These are phyloP conservation scores for Eonycteris spelaea DNA, from an alignment of 2,113 vertebrate species.

Conservation along the genomic window DNA sequence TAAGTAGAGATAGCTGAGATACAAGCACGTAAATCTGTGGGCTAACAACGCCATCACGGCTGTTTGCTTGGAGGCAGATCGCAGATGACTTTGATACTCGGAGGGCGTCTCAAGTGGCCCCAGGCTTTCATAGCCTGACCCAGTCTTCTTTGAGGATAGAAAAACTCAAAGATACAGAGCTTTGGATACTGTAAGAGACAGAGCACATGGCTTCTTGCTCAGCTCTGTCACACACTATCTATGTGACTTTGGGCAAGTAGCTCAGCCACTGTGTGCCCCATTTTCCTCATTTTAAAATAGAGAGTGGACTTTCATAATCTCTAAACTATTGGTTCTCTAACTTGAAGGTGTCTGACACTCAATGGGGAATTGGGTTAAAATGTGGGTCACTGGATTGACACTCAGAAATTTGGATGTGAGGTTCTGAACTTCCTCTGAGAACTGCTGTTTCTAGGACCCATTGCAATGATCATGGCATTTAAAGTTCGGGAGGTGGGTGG, in stretches of 20 bases:
- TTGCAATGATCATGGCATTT: neutral
- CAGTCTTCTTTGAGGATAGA: neutral
- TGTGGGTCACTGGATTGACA: neutral
- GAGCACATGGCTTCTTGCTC: neutral
- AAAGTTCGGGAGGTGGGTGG: neutral
- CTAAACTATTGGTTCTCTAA: neutral
- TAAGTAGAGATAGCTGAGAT: neutral
- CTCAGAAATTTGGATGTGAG: neutral
- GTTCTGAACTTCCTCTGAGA: neutral
- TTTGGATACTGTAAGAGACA: neutral
- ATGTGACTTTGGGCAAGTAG: neutral
- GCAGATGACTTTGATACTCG: fast-evolving
- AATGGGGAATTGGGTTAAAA: neutral
- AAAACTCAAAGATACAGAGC: neutral
- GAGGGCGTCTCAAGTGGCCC: neutral
- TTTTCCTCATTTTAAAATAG: neutral
- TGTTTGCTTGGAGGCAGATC: fast-evolving
- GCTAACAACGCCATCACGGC: neutral
- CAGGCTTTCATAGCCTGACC: neutral
- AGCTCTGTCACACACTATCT: neutral
- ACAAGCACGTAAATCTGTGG: neutral
- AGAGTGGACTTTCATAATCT: neutral
- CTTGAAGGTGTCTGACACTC: neutral
- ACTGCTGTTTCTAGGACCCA: neutral
- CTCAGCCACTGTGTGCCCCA: neutral